Base-by-base conservation (phyloP, 2,113 vertebrate genomes). In the Hydrolagus affinis region DNA sequence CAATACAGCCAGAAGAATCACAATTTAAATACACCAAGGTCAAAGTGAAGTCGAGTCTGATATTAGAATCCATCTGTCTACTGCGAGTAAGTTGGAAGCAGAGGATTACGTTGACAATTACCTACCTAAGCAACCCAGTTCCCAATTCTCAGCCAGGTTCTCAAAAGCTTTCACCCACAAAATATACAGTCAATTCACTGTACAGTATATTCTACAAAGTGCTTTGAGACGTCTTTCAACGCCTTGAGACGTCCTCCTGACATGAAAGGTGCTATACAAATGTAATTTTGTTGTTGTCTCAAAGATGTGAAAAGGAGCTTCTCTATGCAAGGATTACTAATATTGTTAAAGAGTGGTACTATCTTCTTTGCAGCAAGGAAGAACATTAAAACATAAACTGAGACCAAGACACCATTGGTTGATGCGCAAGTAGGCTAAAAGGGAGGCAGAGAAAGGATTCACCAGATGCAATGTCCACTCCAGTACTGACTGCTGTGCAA, bases 401-500 rank as follows among this genome's bases (percentile, higher is more conserved):
- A 76, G 44, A 60, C 59, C 56, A 60, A 57, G 75, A n/a, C 75
- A 77, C 62, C 3, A 28, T 10, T 83, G 8, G 62, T 21, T 83
- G 64, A 23, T 68, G 78, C 1, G 1, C 76, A 23, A 83, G 7
- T 83, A 30, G 78, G 62, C 23, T 11, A 14, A 44, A 6, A 44
- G 28, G 19, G 28, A 14, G 28, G 17, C 25, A 60, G 66, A 19
- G 30, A 30, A 59, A 66, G 60, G 15, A 83, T 83, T 83, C 66
- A 30, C 25, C 66, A 62, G 60, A 66, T 17, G 9, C 66, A 3
- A 21, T 66, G 60, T 62, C 78, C 25, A 15, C 10, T 28, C 15
- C 23, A 80, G 23, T 64, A 80, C 23, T 21, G 76, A 78, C 57
- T 76, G 56, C 56, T 77, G 57, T 59, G 66, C 25, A 83, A 23